Base-by-base conservation (phyloP, 2,113 vertebrate genomes). In the Chelonoidis abingdonii region DNA sequence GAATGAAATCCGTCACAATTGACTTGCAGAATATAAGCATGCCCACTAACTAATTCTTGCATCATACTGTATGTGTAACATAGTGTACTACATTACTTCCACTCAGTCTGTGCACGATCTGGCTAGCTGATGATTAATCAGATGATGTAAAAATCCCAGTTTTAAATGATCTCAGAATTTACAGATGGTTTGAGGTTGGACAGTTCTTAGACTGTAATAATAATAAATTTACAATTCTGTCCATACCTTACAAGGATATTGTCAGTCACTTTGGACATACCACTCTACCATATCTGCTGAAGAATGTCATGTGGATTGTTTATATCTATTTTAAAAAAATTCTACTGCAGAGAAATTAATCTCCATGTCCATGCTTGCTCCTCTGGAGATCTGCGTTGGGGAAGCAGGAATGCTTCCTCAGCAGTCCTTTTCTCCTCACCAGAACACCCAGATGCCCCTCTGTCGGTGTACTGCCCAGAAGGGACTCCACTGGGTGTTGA, bases 1-100 rank as follows among this genome's bases (percentile, higher is more conserved):
- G 83, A 93, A 50, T 78, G 19, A 89, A 31, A 22, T 86, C 69
- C 49, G 89, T 19, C 53, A 83, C 87, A 91, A 5, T 5, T 52
- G 90, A 12, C 76, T 52, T 0, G 29, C 56, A 19, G 94, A 86
- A 84, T 0, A 56, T 0, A 0, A 83, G 89, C 83, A 78, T 38
- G 57, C 53, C 83, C 90, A 89, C 90, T 69, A 92, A 24, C 38
- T 50, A 59, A 24, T 35, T 52, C 1, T 72, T 38, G n/a, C 65
- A 19, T 69, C 35, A n/a, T 35, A n/a, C 35, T 21, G 35, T 2
- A 62, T 49, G 35, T 0, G 19, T n/a, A 54, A 19, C 52, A 24
- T 47, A 84, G 90, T 62, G 24, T 35, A 8, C 0, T 47, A 80
- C 2, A 47, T 27, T 62, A 35, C 14, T 1, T 0, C 8, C 80